phyloP scores from a whole-genome alignment of 2,113 vertebrate genomes.

The Cariama cristata region DNA sequence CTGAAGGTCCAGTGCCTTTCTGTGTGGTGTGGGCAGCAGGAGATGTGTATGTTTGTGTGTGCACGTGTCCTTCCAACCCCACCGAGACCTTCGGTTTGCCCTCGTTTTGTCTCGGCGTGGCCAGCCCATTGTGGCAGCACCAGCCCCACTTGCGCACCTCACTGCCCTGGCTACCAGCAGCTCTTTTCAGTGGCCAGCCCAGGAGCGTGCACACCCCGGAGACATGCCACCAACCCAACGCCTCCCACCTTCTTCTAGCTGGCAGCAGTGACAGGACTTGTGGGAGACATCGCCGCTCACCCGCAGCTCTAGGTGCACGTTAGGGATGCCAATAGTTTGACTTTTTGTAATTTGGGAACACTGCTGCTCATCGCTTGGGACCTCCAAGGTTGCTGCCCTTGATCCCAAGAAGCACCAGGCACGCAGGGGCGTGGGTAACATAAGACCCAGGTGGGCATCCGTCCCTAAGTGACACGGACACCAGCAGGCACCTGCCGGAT shows the following conservation, averaged over 20 bases:
- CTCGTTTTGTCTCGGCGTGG: not conserved
- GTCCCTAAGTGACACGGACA: fast-evolving
- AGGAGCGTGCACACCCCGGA: not conserved
- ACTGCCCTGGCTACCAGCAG: not conserved
- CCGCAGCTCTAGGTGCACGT: not conserved
- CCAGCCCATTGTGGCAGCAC: not conserved
- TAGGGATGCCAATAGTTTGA: not conserved
- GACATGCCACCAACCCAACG: not conserved
- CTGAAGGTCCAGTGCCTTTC: not conserved
- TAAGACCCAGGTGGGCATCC: not conserved
- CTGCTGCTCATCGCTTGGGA: not conserved
- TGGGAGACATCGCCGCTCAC: not conserved
- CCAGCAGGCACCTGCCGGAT: not conserved
- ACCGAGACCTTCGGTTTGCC: not conserved
- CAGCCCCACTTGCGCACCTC: not conserved
- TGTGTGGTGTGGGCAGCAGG: not conserved
- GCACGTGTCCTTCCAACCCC: not conserved
- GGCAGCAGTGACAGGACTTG: not conserved
- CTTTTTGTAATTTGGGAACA: not conserved
- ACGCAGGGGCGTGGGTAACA: not conserved
- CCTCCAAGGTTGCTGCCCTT: not conserved
- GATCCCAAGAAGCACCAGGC: not conserved
- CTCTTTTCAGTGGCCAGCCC: not conserved
- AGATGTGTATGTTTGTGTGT: not conserved
- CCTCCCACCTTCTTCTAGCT: not conserved